Percentiles rank a stretch among this genome's conserved stretches.
Conservation (phyloP, 2,113 vertebrate genomes). For the Callithrix jacchus region DNA sequence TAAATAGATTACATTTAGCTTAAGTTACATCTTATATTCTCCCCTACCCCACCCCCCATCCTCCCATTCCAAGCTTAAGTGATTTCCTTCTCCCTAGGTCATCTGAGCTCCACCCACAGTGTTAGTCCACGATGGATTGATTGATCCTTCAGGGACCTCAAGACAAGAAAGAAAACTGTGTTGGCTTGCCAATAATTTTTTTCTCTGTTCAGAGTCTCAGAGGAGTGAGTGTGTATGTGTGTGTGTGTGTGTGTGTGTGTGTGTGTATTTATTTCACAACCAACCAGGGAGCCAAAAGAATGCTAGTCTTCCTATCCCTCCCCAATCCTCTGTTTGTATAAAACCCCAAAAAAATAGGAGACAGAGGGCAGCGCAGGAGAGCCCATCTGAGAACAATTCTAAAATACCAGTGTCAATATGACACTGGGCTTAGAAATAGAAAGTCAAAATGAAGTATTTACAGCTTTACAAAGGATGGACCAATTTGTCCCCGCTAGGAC, state of each 20-base stretch:
- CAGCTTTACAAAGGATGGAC: constrained; percentile 84
- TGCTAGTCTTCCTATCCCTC: constrained; percentile 58
- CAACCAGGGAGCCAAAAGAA: constrained; percentile 70
- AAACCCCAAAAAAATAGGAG: constrained; percentile 47
- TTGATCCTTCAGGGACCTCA: neutral
- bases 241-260: neutral
- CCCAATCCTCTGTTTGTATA: constrained; percentile 66
- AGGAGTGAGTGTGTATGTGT: neutral
- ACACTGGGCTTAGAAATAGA: constrained; percentile 81
- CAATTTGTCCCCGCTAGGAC: neutral
- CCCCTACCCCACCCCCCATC: neutral
- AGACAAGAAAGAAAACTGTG: neutral
- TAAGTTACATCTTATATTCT: constrained; percentile 69
- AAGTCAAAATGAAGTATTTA: constrained; percentile 86
- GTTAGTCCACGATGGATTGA: neutral
- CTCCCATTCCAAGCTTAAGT: constrained; percentile 36
- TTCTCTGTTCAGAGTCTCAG: constrained; percentile 8
- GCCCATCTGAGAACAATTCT: constrained; percentile 75
- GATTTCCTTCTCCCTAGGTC: neutral
- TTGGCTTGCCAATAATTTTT: neutral
- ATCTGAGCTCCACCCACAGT: neutral
- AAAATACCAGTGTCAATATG: constrained; percentile 87
- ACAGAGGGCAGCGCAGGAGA: constrained; percentile 56
- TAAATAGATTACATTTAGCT: constrained; percentile 82
- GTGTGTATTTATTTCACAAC: constrained; percentile 2